These are phyloP conservation scores for Serrognathus titanus DNA, from an alignment of 2,888 invertebrate species.

Conservation along the genomic window DNA sequence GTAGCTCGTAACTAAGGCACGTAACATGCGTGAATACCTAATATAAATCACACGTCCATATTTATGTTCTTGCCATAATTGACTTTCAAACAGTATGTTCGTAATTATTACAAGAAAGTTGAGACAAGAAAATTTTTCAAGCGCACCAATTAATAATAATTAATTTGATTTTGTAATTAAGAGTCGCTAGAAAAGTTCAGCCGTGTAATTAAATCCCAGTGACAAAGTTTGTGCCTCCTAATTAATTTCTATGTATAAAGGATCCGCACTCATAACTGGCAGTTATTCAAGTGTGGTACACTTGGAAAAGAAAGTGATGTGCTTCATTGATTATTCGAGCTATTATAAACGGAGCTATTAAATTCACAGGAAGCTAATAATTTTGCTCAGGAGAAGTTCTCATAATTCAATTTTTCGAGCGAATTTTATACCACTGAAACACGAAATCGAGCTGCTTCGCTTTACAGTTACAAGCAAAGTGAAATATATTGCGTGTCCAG, in stretches of 20 bases:
- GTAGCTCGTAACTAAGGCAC: not conserved
- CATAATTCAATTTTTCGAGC: no score
- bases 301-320: not conserved
- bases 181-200: not conserved
- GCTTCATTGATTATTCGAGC: conserved; percentile 3
- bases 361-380: no score
- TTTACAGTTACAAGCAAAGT: conserved; percentile 6
- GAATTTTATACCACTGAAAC: no score
- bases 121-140: conserved; percentile 5
- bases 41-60: conserved; percentile 8
- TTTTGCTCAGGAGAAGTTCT: no score
- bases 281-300: no score
- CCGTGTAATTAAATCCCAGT: no score
- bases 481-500: conserved; percentile 9
- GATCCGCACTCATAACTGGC: no score
- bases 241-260: no score
- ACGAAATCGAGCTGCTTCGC: no score
- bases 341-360: conserved; percentile 3
- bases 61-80: conserved; percentile 10
- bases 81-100: conserved; percentile 12
- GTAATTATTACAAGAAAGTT: conserved; percentile 13
- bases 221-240: no score
- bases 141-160: conserved; percentile 4
- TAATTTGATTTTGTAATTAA: conserved; percentile 6
- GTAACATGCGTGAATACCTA: conserved; percentile 9